A percentile compares a stretch with the other conserved stretches of the same genome.
Evolutionary conservation across 2,888 invertebrate genomes (phyloP).

Genomic region (Lepidochrysops patricia): DNA sequence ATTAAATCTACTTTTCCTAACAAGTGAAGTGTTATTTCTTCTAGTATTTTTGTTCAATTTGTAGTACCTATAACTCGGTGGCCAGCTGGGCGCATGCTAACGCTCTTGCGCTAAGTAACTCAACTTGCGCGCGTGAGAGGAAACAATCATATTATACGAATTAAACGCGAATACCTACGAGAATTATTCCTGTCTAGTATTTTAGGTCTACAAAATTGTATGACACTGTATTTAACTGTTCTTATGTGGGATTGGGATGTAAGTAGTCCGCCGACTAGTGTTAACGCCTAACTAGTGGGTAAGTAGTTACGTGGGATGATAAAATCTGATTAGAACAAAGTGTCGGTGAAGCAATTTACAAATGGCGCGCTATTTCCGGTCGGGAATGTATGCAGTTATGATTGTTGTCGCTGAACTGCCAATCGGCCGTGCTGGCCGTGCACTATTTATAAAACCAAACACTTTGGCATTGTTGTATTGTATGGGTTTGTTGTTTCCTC

Average conservation of each 20-base stretch:
- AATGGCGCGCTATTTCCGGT: constrained; percentile 21
- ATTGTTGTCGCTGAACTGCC: constrained; percentile 31
- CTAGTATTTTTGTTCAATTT: no score
- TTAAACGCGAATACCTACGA: background rate
- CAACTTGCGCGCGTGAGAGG: no score
- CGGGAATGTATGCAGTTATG: constrained; percentile 22
- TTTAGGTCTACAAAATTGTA: no score
- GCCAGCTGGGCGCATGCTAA: no score
- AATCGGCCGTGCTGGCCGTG: constrained; percentile 44
- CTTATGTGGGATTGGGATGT: background rate
- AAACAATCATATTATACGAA: background rate
- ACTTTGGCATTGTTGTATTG: constrained; percentile 67
- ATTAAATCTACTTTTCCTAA: no score
- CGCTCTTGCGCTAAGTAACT: no score
- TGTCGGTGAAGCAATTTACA: constrained; percentile 6
- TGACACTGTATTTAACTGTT: no score
- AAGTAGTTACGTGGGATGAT: background rate
- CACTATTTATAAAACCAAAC: constrained; percentile 69
- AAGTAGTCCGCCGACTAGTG: no score
- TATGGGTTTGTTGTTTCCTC: constrained; percentile 51
- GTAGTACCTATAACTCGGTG: no score
- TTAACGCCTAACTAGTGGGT: no score
- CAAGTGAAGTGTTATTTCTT: no score
- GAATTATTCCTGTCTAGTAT: no score
- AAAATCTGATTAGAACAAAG: constrained; percentile 11